phyloP scores from a whole-genome alignment of 2,797 vertebrate genomes.

The Buceros bicornis region DNA sequence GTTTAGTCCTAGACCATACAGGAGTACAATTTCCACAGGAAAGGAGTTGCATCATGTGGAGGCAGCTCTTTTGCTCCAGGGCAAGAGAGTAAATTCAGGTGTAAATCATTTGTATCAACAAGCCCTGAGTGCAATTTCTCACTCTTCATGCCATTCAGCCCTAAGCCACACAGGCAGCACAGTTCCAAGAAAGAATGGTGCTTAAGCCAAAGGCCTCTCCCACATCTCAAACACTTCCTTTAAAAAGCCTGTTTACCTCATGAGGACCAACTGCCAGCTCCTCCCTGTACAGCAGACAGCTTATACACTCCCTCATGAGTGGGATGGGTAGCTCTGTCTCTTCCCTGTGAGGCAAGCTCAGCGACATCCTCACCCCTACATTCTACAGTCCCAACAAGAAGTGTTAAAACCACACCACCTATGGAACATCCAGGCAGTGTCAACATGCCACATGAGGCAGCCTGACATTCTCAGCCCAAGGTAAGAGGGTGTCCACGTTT shows the following conservation, averaged over 20 bases:
- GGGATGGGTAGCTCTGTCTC: neutral
- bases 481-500: neutral
- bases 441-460: fast-evolving
- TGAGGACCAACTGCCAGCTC: neutral
- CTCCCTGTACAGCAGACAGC: neutral
- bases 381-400: neutral
- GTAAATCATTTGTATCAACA: constrained; percentile 51
- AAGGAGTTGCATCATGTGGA: neutral
- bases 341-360: neutral
- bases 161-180: neutral
- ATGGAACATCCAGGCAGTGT: neutral
- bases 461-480: neutral
- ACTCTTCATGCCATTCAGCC: neutral
- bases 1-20: neutral
- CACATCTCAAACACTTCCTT: neutral
- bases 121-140: constrained; percentile 11
- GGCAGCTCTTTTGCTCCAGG: neutral
- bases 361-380: neutral
- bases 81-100: constrained; percentile 38
- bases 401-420: neutral
- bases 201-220: constrained; percentile 28
- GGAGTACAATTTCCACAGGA: constrained; percentile 3
- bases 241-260: neutral
- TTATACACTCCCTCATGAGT: neutral
- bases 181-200: neutral